Evolutionary conservation across 2,888 invertebrate species (phyloP), one percentile per base, ranked within the genome.

Genomic region (Zaprionus obscuricornis): DNA sequence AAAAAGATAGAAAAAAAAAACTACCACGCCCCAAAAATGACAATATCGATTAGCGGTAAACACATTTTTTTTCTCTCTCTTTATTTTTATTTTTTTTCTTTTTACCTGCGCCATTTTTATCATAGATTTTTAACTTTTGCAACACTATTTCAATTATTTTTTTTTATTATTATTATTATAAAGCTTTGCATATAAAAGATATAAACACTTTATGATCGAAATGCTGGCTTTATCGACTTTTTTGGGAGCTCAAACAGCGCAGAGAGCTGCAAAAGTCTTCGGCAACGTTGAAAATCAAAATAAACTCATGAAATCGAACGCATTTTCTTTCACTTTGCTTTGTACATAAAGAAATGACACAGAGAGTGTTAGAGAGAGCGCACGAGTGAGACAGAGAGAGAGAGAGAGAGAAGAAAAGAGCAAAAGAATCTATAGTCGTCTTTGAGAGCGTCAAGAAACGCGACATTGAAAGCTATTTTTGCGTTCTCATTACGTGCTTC

Each of bases 81-180:
- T 40, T 18, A 1, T 16, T 43, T 11, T 3, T 5, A 20, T 14
- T 2, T 36, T 14, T 11, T 36, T 42, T 39, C 1, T 27, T 24
- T 36, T 82, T 82, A 78, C 83, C 85, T 63, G 52, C 26, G 70
- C 74, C 79, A 85, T 78, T 70, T 69, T 72, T 45, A 22, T 43
- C 26, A 49, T 56, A 31, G 55, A 42, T 47, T 59, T 29, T 40
- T 20, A 8, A 40, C 66, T 66, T 66, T 78, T 49, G 56, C 56
- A 59, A 39, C 27, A 43, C 36, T 77, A 74, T 74, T 59, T 68
- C 39, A 34, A 14, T 27, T 22, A 10, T 6, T 55, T 36, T 26
- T 36, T 54, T 11, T 17, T 29, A 31, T 31, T 50, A 22, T 47
- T 50, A 27, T 31, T 59, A 42, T 13, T 27, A 22, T n/a, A n/a